Base-by-base conservation (phyloP, 2,797 vertebrate genomes). In the Mus minutoides region DNA sequence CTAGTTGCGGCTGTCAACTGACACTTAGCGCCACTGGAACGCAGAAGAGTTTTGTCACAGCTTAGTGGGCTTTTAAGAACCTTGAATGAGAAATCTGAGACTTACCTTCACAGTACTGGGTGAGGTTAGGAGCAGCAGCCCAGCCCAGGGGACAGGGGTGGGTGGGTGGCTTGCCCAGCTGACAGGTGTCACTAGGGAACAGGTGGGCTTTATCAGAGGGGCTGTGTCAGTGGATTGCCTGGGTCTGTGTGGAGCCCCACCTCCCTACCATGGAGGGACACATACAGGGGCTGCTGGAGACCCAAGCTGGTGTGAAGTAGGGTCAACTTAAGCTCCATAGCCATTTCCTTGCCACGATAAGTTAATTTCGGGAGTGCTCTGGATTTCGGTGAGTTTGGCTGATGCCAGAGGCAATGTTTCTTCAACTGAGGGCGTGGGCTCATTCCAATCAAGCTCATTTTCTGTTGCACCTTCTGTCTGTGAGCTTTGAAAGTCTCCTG, bases 311-410 rank as follows among this genome's bases (percentile, higher is more conserved):
- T 37, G 54, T 60, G 34, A 52, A 4, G 11, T 1, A 6, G 73
- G 2, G 19, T 19, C 1, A 1, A 2, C 67, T 10, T 0, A 1
- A 34, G 0, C 43, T 4, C 1, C 6, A 0, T 0, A n/a, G 71
- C 13, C 0, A 0, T 56, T 49, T 26, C 34, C 62, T 73, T 6
- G n/a, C 40, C 78, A 7, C 0, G 1, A 10, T 46, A 6, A 34
- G 1, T 13, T 46, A 6, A 34, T 54, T 40, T 79, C 34, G 21
- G 56, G 56, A 46, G 76, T 31, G n/a, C 2, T 60, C 43, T 11
- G 0, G 52, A 54, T 17, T 43, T 78, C 29, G 0, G 0, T 64
- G 49, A 2, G 40, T 37, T 34, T 4, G 12, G 46, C 46, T 0
- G 0, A 37, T 43, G n/a, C 52, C 34, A 14, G 6, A 75, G 40